Evolutionary conservation across 2,797 vertebrate species (phyloP).

Genomic region (Cercopithecus neglectus): DNA sequence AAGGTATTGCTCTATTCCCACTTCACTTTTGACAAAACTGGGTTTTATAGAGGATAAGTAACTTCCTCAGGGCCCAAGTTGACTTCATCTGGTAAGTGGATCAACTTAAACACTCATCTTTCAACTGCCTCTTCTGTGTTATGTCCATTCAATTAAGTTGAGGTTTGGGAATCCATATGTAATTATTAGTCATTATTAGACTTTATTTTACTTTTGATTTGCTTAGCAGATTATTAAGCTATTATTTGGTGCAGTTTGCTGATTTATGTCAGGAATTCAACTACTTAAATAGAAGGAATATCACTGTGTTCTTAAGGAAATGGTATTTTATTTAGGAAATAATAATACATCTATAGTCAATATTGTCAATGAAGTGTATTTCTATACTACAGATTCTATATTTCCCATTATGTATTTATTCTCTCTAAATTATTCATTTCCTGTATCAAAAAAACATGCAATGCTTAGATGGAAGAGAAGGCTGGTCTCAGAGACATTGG

Average conservation of each 20-base stretch:
- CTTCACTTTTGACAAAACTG: background rate
- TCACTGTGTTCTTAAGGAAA: background rate
- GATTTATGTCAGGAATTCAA: background rate
- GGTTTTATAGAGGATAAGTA: background rate
- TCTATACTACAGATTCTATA: background rate
- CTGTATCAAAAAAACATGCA: background rate
- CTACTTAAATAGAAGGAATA: background rate
- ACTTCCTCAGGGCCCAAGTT: background rate
- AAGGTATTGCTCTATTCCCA: background rate
- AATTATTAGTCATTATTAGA: background rate
- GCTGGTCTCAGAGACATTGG: background rate
- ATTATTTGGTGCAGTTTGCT: background rate
- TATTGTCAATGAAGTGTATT: background rate
- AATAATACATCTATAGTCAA: fast-evolving
- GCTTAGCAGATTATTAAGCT: background rate
- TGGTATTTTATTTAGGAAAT: constrained; percentile 12
- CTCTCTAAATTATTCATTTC: background rate
- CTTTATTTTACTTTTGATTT: background rate
- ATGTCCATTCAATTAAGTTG: background rate
- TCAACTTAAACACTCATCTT: background rate
- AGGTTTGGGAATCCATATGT: background rate
- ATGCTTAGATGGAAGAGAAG: background rate
- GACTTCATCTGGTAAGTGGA: background rate
- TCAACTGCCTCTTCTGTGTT: background rate
- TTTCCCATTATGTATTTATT: background rate